Base-by-base conservation (phyloP, 2,113 vertebrate species). In the Hemiprocne comata region DNA sequence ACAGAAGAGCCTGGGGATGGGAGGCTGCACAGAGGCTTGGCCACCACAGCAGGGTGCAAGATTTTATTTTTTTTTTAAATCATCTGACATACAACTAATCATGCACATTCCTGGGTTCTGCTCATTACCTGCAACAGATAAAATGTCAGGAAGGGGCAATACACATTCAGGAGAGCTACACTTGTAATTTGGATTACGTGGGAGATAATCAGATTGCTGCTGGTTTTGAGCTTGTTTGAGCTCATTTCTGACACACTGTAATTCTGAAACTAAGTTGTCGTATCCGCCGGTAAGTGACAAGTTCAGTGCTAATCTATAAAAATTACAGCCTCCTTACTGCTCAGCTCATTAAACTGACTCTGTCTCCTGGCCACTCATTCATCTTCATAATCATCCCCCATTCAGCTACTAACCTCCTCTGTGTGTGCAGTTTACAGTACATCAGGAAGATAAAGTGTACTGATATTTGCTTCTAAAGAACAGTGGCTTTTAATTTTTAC, bases 291-390 rank as follows among this genome's bases (percentile, higher is more conserved):
- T 95, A 96, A 95, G 93, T 96, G 97, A 97, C 97, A 97, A 97
- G 94, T 97, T 98, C 96, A 97, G 96, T 74, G 78, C 88, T 96
- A 93, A 97, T 97, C 97, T 97, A 92, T 97, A 98, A 97, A 97
- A 98, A 98, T 97, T 97, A 97, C 96, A 97, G 94, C 87, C 94
- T 95, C 80, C 80, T 87, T 95, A 89, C 78, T 94, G 90, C 92
- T 96, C 88, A 94, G 53, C 82, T 97, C 97, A 97, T 97, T 97
- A 98, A 97, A 97, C 95, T 97, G 96, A 97, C 95, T 96, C 96
- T 95, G 94, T 90, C 80, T 95, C 90, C 93, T 9, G 66, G 95
- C 73, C 94, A 96, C 92, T 91, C 93, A 97, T 97, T 98, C 94
- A 95, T 97, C 96, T 97, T 95, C 96, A 94, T 95, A 96, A 96